These are phyloP conservation scores for Dasysyrphus albostriatus DNA, from an alignment of 2,888 invertebrate genomes.

Conservation along the genomic window DNA sequence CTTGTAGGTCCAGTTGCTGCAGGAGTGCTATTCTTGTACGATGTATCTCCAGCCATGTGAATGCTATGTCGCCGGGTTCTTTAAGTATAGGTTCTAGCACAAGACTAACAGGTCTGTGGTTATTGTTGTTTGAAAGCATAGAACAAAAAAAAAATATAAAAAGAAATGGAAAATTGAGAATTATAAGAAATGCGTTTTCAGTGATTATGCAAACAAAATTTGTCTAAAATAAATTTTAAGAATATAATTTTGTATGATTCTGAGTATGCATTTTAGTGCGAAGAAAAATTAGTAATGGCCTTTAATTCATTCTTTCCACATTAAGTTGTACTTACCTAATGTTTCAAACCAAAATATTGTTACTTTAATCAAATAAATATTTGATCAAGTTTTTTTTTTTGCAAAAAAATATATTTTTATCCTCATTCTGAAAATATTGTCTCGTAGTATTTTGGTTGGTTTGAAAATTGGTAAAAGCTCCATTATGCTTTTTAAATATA, in stretches of 20 bases:
- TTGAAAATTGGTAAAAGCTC: too few species aligned
- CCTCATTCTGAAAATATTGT: too few species aligned
- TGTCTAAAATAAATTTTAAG: neutral
- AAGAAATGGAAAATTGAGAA: neutral
- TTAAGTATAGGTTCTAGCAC: slow-evolving; percentile 88
- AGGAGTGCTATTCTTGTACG: slow-evolving; percentile 87
- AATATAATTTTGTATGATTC: neutral
- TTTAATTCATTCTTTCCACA: neutral
- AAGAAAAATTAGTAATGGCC: neutral
- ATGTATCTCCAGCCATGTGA: slow-evolving; percentile 91
- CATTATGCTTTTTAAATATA: too few species aligned
- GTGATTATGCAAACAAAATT: slow-evolving; percentile 9
- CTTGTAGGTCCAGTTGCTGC: slow-evolving; percentile 85
- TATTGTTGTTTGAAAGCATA: neutral
- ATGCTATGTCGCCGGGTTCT: slow-evolving; percentile 90
- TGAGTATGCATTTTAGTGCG: neutral
- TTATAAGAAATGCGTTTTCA: slow-evolving; percentile 31
- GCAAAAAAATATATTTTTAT: too few species aligned
- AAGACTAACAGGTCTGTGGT: slow-evolving; percentile 86
- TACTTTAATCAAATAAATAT: too few species aligned
- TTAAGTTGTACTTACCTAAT: neutral
- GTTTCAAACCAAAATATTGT: neutral
- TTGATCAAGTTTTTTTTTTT: too few species aligned
- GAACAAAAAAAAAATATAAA: neutral
- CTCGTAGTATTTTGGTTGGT: too few species aligned